Evolutionary conservation across 2,113 vertebrate genomes (phyloP), one percentile per base, ranked within the genome.

Genomic region (Trochalopteron elliotii): DNA sequence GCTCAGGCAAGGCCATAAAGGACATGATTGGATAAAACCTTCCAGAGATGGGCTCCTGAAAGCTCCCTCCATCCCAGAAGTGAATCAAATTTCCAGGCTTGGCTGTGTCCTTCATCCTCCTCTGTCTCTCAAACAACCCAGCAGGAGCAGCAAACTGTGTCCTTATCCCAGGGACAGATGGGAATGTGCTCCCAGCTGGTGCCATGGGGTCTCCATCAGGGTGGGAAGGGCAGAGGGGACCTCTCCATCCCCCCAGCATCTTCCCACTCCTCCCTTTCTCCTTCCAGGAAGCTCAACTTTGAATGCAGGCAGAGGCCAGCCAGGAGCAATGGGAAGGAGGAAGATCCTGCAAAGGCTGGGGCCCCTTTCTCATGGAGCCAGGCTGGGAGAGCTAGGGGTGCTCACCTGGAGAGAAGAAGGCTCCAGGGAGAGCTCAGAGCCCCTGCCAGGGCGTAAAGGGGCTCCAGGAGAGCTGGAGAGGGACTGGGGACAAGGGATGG

Each of bases 141-240:
- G 10, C 3, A 19, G n/a, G 61, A 68, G 39, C 8, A 21, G 42
- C 64, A 83, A 89, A 50, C 30, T 6, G 3, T 31, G 20, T 27
- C 20, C 19, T 64, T 13, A 7, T 35, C 55, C 33, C 60, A 64
- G 15, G 3, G 10, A 5, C 16, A 24, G 47, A 2, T 2, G 20
- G 35, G 15, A 31, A 79, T 31, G 24, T 7, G n/a, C 3, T 50
- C 52, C 35, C 42, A 1, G 3, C 2, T 6, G 23, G 42, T 45
- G 10, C 56, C 44, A 7, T 1, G 9, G 52, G 18, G 44, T 22
- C 21, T 59, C 39, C 22, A 8, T 5, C 2, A 0, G 1, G 2
- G 30, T 27, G 65, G 50, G 33, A 81, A 83, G 14, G 42, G 30
- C 42, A 31, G 52, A 53, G 30, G 15, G 12, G 15, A 39, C 3